These are phyloP conservation scores for Andrena hattorfiana DNA, from an alignment of 2,888 invertebrate genomes.

Conservation along the genomic window DNA sequence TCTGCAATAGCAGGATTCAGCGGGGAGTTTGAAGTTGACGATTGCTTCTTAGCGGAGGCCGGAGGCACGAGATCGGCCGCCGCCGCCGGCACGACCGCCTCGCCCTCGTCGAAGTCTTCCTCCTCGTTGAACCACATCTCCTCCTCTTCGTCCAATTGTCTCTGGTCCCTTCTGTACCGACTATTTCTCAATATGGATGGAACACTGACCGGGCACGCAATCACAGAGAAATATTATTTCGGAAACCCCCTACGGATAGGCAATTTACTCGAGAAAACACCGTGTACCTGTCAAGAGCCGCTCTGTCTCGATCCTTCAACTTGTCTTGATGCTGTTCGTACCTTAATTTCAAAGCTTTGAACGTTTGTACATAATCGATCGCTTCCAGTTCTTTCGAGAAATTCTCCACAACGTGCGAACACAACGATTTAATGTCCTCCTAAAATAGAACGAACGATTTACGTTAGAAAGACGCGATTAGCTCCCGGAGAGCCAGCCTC, in stretches of 20 bases:
- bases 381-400: slow-evolving; percentile 97
- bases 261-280: background rate
- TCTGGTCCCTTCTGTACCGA: slow-evolving; percentile 95
- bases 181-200: slow-evolving; percentile 92
- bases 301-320: slow-evolving; percentile 94
- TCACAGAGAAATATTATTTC: slow-evolving; percentile 55
- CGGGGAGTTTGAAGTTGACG: slow-evolving; percentile 78
- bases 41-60: slow-evolving; percentile 82
- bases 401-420: slow-evolving; percentile 97
- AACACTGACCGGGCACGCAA: slow-evolving; percentile 86
- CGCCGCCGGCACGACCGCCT: slow-evolving; percentile 86
- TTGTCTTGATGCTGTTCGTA: slow-evolving; percentile 97
- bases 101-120: slow-evolving; percentile 95
- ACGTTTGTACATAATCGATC: slow-evolving; percentile 99
- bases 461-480: background rate
- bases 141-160: slow-evolving; percentile 98
- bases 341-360: slow-evolving; percentile 95
- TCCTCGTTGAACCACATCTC: slow-evolving; percentile 99
- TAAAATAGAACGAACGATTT: slow-evolving; percentile 73
- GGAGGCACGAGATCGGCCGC: slow-evolving; percentile 83
- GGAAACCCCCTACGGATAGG: background rate
- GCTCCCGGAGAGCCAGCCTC: background rate
- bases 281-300: slow-evolving; percentile 88
- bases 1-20: slow-evolving; percentile 78
- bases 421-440: slow-evolving; percentile 96